Conservation (phyloP, 2,888 invertebrate genomes). For the Hemithea aestivaria region DNA sequence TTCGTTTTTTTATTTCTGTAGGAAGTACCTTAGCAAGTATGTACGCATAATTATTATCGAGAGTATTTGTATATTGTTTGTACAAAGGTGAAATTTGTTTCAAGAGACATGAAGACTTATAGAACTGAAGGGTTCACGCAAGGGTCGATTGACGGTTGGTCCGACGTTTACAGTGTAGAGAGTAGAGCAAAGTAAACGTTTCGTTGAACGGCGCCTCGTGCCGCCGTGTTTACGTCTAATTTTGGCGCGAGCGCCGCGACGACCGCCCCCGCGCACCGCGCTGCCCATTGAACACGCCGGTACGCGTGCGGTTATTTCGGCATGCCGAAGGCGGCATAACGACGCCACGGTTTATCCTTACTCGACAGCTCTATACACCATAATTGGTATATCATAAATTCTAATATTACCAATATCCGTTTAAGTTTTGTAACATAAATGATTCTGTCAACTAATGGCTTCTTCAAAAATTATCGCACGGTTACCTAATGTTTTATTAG, state of each 20-base stretch:
- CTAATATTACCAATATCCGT: no score
- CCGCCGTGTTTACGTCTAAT: slow-evolving; percentile 77
- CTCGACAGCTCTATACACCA: slow-evolving; percentile 23
- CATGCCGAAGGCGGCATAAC: slow-evolving; percentile 54
- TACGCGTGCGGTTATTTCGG: slow-evolving; percentile 72
- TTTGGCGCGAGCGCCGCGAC: slow-evolving; percentile 76
- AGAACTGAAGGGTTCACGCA: slow-evolving; percentile 2
- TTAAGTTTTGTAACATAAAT: no score
- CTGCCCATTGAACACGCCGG: slow-evolving; percentile 70
- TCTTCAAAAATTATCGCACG: no score
- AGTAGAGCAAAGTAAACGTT: slow-evolving; percentile 3
- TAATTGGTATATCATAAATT: no score
- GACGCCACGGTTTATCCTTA: slow-evolving; percentile 50
- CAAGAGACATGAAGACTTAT: no score
- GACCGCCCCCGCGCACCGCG: slow-evolving; percentile 56
- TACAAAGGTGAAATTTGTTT: no score
- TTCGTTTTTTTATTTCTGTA: no score
- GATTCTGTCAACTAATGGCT: no score
- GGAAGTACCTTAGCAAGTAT: no score
- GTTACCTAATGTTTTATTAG: no score
- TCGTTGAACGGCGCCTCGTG: slow-evolving; percentile 56
- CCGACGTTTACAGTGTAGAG: slow-evolving; percentile 21
- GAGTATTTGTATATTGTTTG: no score
- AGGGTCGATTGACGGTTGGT: slow-evolving; percentile 3
- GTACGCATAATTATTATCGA: no score